A percentile compares a stretch with the other conserved stretches of the same genome.
Evolutionary conservation across 2,888 invertebrate species (phyloP).

Genomic region (Dysmachus trigonus): DNA sequence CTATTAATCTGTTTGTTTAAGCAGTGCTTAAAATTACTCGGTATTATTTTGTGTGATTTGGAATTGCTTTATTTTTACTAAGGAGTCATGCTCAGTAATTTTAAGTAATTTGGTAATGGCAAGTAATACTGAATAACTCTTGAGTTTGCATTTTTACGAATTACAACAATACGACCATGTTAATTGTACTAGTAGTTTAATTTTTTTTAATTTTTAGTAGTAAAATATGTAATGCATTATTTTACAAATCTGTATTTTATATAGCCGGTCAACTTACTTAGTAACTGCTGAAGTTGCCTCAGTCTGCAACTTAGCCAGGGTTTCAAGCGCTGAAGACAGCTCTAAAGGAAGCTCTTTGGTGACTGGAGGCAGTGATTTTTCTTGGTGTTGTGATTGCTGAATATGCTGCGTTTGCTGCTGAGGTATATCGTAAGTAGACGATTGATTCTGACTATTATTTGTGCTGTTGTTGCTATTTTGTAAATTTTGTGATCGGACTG

Average conservation of each 20-base stretch:
- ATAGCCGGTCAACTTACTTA: conserved; percentile 64
- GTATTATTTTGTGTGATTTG: no score
- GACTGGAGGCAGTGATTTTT: conserved; percentile 54
- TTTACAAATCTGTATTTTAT: no score
- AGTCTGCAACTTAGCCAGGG: conserved; percentile 76
- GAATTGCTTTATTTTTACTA: no score
- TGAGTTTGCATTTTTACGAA: no score
- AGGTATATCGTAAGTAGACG: conserved; percentile 72
- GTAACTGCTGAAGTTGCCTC: conserved; percentile 85
- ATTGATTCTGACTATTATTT: conserved; percentile 54
- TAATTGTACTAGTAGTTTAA: no score
- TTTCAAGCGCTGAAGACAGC: conserved; percentile 78
- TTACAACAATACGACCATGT: no score
- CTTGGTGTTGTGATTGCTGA: conserved; percentile 51
- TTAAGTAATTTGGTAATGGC: background rate
- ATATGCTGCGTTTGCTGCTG: conserved; percentile 56
- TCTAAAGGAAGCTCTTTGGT: conserved; percentile 76
- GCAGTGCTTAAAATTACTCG: no score
- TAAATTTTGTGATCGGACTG: conserved; percentile 53
- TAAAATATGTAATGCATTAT: no score
- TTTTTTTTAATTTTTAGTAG: no score
- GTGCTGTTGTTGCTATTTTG: conserved; percentile 45
- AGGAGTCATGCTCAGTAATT: no score
- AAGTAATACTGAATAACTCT: no score
- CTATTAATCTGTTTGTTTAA: background rate